These are phyloP conservation scores for Portunus trituberculatus DNA, from an alignment of 1,140 invertebrate species.

Conservation along the genomic window DNA sequence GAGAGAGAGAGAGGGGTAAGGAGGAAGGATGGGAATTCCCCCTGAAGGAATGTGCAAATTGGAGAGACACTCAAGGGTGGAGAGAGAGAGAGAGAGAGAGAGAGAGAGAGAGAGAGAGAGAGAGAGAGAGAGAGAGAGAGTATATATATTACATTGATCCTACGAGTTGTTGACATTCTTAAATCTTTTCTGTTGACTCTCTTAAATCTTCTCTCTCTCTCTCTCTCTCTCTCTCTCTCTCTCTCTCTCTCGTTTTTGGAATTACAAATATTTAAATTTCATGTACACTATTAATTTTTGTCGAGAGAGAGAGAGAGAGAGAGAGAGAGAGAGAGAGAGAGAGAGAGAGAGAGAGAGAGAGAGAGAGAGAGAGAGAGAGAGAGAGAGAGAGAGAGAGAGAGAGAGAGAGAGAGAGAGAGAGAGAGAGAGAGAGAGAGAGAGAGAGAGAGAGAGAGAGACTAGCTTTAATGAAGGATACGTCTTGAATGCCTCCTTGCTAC, in stretches of 20 bases:
- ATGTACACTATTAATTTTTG: too few relatives aligned
- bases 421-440: constrained; percentile 25
- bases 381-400: constrained; percentile 2
- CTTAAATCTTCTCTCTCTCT: too few relatives aligned
- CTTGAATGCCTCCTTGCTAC: not conserved
- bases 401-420: not conserved
- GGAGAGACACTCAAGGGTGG: not conserved
- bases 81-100: constrained; percentile 4
- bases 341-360: not conserved
- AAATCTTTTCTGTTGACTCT: too few relatives aligned
- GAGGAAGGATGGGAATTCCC: not conserved
- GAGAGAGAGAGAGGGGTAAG: not conserved
- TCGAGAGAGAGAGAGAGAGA: too few relatives aligned
- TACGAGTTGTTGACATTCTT: too few relatives aligned
- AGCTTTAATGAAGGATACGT: not conserved
- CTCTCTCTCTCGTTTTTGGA: too few relatives aligned
- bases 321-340: not conserved
- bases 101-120: not conserved
- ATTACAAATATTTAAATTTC: too few relatives aligned
- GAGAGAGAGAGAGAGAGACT: constrained; percentile 17
- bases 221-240: too few relatives aligned
- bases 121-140: too few relatives aligned
- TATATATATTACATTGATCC: too few relatives aligned
- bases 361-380: constrained; percentile 30
- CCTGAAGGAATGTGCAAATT: not conserved